phyloP scores from a whole-genome alignment of 2,888 invertebrate species.

The Drosophila affinis region DNA sequence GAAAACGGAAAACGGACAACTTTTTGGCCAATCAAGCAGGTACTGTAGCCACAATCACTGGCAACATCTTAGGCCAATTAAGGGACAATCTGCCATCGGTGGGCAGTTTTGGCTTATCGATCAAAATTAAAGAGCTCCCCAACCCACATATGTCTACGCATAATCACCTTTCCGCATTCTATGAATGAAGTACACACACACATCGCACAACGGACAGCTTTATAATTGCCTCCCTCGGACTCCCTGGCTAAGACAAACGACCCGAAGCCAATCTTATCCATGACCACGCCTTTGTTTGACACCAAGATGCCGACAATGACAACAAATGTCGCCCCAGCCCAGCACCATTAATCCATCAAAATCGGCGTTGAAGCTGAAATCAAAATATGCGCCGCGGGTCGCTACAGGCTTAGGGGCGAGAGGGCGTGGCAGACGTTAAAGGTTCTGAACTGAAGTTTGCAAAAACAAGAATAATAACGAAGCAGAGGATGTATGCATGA shows the following conservation, averaged over 20 bases:
- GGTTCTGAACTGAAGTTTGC: not conserved
- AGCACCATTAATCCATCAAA: slow-evolving; percentile 66
- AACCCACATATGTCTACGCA: slow-evolving; percentile 38
- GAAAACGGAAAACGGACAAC: slow-evolving; percentile 11
- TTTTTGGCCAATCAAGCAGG: slow-evolving; percentile 58
- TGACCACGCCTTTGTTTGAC: slow-evolving; percentile 50
- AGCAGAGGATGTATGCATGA: not conserved
- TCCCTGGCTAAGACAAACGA: slow-evolving; percentile 60
- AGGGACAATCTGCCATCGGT: slow-evolving; percentile 33
- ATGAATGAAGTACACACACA: slow-evolving; percentile 45
- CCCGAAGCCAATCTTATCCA: slow-evolving; percentile 56
- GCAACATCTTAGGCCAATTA: slow-evolving; percentile 50
- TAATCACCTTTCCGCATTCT: slow-evolving; percentile 78
- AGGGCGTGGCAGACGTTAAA: not conserved
- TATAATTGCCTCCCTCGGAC: slow-evolving; percentile 47
- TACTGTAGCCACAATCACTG: slow-evolving; percentile 26
- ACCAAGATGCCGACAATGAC: slow-evolving; percentile 52
- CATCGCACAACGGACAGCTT: slow-evolving; percentile 13
- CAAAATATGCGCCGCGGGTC: slow-evolving; percentile 34
- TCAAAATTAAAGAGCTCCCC: slow-evolving; percentile 50
- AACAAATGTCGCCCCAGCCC: slow-evolving; percentile 39
- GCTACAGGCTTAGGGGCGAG: not conserved
- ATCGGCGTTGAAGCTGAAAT: slow-evolving; percentile 58
- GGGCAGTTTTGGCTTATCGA: slow-evolving; percentile 47
- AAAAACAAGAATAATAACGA: not conserved